Evolutionary conservation across 2,888 invertebrate species (phyloP).

Genomic region (Parnassius apollo): DNA sequence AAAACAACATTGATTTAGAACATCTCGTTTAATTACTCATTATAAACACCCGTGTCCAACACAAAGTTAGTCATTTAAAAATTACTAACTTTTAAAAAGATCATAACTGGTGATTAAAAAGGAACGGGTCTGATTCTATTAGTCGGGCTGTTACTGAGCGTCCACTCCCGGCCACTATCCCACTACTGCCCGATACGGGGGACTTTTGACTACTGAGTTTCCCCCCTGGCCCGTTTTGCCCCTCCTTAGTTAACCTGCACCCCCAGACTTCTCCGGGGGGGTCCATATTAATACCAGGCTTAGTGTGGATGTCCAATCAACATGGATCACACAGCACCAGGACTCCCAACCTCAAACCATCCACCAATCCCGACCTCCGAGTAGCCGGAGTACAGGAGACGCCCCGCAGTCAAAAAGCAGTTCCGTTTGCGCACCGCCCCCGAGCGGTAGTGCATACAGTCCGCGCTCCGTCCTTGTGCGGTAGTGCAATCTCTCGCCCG

Average conservation of each 20-base stretch:
- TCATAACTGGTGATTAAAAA: slow-evolving; percentile 42
- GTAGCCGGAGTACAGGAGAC: slow-evolving; percentile 67
- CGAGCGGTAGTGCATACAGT: no score
- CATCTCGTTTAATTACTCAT: no score
- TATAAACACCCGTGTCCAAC: no score
- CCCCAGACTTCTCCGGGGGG: slow-evolving; percentile 88
- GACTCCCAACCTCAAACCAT: slow-evolving; percentile 94
- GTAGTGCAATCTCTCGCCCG: no score
- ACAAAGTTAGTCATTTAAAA: no score
- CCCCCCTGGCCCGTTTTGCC: slow-evolving; percentile 92
- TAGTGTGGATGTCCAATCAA: slow-evolving; percentile 97
- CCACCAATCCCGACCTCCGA: slow-evolving; percentile 89
- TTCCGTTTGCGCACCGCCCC: no score
- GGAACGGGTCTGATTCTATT: slow-evolving; percentile 71
- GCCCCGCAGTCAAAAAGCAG: no score
- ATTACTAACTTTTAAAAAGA: no score
- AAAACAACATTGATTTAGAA: no score
- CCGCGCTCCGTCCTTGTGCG: no score
- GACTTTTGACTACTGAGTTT: slow-evolving; percentile 99
- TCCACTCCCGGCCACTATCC: slow-evolving; percentile 98
- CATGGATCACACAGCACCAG: slow-evolving; percentile 65
- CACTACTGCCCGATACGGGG: slow-evolving; percentile 99
- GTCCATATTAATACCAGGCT: slow-evolving; percentile 98
- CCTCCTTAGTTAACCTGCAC: slow-evolving; percentile 14
- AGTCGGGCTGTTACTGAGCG: slow-evolving; percentile 91